Conservation (phyloP, 1,140 invertebrate species). For the Drosophila arawakana region DNA sequence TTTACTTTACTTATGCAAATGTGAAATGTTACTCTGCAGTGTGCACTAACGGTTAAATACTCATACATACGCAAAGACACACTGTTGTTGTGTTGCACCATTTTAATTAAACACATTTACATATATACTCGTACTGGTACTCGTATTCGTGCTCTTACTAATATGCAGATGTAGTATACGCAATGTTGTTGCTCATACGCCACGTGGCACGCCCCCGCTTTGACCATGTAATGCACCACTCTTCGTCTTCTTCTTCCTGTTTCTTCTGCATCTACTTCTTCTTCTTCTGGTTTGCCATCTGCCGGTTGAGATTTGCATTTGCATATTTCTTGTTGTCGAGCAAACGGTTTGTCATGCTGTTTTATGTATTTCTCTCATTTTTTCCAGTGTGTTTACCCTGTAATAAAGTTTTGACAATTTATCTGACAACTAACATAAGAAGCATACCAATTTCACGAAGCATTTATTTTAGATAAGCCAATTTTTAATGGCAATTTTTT, state of each 20-base stretch:
- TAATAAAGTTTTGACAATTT: slow-evolving; percentile 17
- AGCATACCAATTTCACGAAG: background rate
- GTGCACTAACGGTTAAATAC: slow-evolving; percentile 44
- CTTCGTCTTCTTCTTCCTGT: no score
- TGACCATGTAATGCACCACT: slow-evolving; percentile 23
- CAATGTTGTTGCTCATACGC: slow-evolving; percentile 63
- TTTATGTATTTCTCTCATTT: slow-evolving; percentile 34
- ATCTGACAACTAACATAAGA: background rate
- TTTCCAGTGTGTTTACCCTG: slow-evolving; percentile 17
- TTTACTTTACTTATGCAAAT: slow-evolving; percentile 78
- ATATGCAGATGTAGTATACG: slow-evolving; percentile 17
- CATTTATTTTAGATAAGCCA: background rate
- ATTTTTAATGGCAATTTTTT: background rate
- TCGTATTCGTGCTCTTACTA: background rate
- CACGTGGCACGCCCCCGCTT: slow-evolving; percentile 42
- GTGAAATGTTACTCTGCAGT: slow-evolving; percentile 48
- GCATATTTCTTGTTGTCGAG: slow-evolving; percentile 54
- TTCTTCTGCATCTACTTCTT: background rate
- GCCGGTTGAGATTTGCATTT: slow-evolving; percentile 47
- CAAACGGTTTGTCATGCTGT: slow-evolving; percentile 49
- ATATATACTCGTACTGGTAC: slow-evolving; percentile 21
- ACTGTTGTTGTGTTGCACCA: slow-evolving; percentile 50
- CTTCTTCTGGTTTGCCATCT: slow-evolving; percentile 6
- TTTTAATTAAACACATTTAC: slow-evolving; percentile 77
- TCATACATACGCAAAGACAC: slow-evolving; percentile 6